Evolutionary conservation across 2,113 vertebrate genomes (phyloP), one percentile per base, ranked within the genome.

Genomic region (Ailuropoda melanoleuca): DNA sequence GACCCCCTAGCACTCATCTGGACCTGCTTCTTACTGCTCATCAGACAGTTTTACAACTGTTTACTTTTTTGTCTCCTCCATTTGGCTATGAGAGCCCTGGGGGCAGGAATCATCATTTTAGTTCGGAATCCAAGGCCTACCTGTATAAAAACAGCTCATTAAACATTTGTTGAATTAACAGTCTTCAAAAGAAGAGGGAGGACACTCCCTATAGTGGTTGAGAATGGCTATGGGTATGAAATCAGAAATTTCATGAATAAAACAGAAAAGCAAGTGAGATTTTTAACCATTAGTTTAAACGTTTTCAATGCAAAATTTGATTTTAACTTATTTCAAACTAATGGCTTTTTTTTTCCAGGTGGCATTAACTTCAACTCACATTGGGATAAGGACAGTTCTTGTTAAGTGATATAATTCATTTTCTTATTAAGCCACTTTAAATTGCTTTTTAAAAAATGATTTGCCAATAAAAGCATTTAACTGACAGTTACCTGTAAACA

Each of bases 401-500:
- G 4, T 72, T 95, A 92, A 80, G 31, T 34, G 39, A 92, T 58
- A 21, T 19, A 82, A 93, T 87, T 46, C 10, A 95, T 80, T 93
- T 97, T 88, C 75, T 90, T 96, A 34, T 75, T 88, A 88, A 95
- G 34, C 43, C 19, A 83, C 17, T 95, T 39, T 92, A 37, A 85
- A 72, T 43, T 82, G 55, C 62, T 92, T 92, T 81, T 80, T 31
- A 31, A 62, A 68, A 68, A 58, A 26, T 70, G 89, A 96, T 78
- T 43, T 75, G 87, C 90, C 87, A 95, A 39, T 96, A 92, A 93
- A 95, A 97, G 68, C 60, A 92, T 89, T 91, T 95, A 95, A 89
- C 31, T 91, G 80, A 96, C 37, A 97, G 43, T 91, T 87, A 58
- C 13, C 12, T 66, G 64, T 89, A 93, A 9, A 70, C 72, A 95